Evolutionary conservation across 2,113 vertebrate species (phyloP), one percentile per base, ranked within the genome.

Genomic region (Sinocyclocheilus rhinocerous): DNA sequence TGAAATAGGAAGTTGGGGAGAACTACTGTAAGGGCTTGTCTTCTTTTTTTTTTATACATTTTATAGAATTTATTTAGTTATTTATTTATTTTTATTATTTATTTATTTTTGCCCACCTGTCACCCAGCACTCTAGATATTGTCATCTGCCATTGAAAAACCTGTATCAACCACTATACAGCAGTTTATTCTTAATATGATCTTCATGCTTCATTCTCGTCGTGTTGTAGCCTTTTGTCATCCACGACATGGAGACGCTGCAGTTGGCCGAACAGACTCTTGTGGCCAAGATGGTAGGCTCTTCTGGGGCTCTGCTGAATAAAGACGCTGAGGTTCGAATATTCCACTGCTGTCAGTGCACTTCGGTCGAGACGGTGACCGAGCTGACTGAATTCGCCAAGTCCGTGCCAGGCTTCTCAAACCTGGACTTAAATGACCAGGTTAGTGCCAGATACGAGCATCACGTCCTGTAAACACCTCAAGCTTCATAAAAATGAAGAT

Each of bases 331-430:
- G 70, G 98, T 98, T 24, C 96, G 42, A 3, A 96, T 99, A 88
- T 99, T 99, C 93, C 98, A 99, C 91, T 98, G 97, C 93, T 99
- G 98, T 94, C 98, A 99, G 92, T 99, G 96, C 82, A 97, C 95
- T 0, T 99, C 98, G 0, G 98, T 99, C 82, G 98, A 99, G 92
- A 97, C 98, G 0, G 97, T 99, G 76, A 98, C 98, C 0, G 97
- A 99, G 91, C 96, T 99, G 55, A 99, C 98, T 0, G 98, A 99
- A 85, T 99, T 99, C 42, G 42, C 98, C 84, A 99, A 99, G 92
- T 97, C 97, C 67, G 97, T 99, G 87, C 98, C 98, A 0, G 98
- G 97, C 73, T 99, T 99, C 82, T 95, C 94, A 0, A 92, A 18
- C 87, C 93, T 99, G 81, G 97, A 99, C 95, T 90, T 99, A 79